phyloP scores from a whole-genome alignment of 1,140 invertebrate species.

The Nasonia giraulti region DNA sequence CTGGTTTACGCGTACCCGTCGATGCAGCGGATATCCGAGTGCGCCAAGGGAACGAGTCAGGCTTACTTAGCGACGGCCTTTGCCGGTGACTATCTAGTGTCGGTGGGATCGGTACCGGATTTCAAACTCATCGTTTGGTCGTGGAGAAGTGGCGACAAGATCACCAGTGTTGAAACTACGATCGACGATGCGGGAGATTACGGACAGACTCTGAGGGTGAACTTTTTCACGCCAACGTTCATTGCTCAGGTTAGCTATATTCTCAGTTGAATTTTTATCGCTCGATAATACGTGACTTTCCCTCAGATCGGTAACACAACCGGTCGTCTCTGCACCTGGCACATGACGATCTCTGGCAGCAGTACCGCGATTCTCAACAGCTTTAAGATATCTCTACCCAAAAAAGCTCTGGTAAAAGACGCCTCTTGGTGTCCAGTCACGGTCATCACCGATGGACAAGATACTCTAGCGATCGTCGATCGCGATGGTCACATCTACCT shows the following conservation, averaged over 20 bases:
- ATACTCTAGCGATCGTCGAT: conserved; percentile 64
- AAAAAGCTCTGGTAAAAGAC: conserved; percentile 46
- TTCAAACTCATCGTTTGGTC: conserved; percentile 67
- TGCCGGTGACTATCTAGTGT: conserved; percentile 59
- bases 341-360: conserved; percentile 50
- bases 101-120: conserved; percentile 61
- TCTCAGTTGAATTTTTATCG: background rate
- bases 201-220: conserved; percentile 59
- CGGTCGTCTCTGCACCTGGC: conserved; percentile 63
- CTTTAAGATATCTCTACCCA: conserved; percentile 59
- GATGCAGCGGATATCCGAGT: conserved; percentile 64
- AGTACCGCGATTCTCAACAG: conserved; percentile 49
- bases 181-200: conserved; percentile 58
- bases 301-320: conserved; percentile 57
- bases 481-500: conserved; percentile 62
- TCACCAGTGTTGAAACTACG: conserved; percentile 55
- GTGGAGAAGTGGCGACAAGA: conserved; percentile 68
- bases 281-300: background rate
- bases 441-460: background rate
- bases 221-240: conserved; percentile 46
- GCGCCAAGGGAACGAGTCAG: conserved; percentile 50
- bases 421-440: conserved; percentile 62
- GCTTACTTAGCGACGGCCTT: conserved; percentile 66
- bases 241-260: conserved; percentile 59
- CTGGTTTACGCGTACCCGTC: conserved; percentile 65